These are phyloP conservation scores for Axis porcinus DNA, from an alignment of 2,113 vertebrate genomes.

Conservation along the genomic window DNA sequence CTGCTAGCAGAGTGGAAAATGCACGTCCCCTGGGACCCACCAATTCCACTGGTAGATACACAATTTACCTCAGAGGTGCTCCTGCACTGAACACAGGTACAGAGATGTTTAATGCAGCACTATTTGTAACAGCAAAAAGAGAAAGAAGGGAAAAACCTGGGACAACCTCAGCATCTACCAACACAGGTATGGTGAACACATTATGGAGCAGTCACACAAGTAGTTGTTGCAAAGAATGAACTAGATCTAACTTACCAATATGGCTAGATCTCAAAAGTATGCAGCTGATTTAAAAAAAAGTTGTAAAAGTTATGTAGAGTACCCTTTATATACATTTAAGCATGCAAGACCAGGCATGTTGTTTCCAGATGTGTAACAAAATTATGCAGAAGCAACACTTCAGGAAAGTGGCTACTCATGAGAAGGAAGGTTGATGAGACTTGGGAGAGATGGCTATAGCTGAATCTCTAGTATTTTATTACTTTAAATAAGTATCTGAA, in stretches of 20 bases:
- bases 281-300: background rate
- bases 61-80: background rate
- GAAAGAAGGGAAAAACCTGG: background rate
- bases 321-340: background rate
- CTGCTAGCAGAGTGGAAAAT: background rate
- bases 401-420: background rate
- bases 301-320: background rate
- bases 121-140: background rate
- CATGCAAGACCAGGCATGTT: background rate
- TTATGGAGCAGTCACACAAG: background rate
- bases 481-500: slow-evolving; percentile 29
- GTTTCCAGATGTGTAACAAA: background rate
- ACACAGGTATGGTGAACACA: background rate
- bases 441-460: background rate
- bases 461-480: background rate
- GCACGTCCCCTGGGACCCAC: background rate
- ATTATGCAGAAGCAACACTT: background rate
- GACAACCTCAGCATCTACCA: background rate
- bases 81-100: background rate
- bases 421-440: background rate
- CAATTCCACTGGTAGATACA: background rate
- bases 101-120: background rate
- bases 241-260: background rate
- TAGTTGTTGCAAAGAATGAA: background rate
- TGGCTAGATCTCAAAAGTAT: background rate